Conservation (phyloP, 2,888 invertebrate species). For the Ditula angustiorana region DNA sequence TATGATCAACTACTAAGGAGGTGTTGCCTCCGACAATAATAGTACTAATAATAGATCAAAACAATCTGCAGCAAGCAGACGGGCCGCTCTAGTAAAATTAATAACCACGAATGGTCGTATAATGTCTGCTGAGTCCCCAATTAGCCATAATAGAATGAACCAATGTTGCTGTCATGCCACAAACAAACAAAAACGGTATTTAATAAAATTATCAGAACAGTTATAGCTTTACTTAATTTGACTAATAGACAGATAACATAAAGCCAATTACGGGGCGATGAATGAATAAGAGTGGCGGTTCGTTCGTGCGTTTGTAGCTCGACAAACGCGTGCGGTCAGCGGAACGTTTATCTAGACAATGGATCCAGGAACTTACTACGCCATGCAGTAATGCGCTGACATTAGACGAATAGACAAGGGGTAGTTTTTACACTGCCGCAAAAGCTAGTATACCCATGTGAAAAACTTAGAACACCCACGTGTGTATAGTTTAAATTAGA, state of each 20-base stretch:
- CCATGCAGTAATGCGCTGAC: no score
- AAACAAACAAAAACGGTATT: not conserved
- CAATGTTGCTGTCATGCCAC: not conserved
- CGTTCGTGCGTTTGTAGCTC: not conserved
- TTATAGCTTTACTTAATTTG: conserved; percentile 3
- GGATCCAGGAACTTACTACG: no score
- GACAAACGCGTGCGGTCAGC: not conserved
- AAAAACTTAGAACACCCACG: no score
- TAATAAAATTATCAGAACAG: not conserved
- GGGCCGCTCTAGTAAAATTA: not conserved
- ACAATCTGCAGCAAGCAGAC: no score
- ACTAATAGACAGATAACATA: conserved; percentile 1
- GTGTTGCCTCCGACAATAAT: no score
- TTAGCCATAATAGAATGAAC: not conserved
- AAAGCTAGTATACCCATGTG: no score
- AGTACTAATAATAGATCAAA: no score
- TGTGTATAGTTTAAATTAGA: no score
- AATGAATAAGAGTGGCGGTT: not conserved
- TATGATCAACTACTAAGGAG: no score
- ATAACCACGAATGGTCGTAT: not conserved
- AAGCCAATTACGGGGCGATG: not conserved
- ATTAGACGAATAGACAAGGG: no score
- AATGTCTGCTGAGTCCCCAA: not conserved
- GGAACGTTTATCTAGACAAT: not conserved
- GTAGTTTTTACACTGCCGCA: no score